Conservation (phyloP, 2,888 invertebrate genomes). For the Amblyjoppa proteus region DNA sequence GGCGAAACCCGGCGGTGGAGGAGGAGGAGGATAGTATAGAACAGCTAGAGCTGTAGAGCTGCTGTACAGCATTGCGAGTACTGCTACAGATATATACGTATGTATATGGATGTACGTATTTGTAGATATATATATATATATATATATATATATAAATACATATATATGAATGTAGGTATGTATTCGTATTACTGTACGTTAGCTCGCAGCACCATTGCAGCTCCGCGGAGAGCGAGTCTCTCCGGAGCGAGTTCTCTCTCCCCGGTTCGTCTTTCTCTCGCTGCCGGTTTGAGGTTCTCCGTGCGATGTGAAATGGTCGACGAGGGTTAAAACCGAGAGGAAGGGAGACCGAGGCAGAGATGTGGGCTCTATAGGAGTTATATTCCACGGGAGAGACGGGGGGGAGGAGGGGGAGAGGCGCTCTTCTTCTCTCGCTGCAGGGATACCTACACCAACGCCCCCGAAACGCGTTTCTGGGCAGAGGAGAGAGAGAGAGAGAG, state of each 20-base stretch:
- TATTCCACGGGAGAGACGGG: conserved; percentile 12
- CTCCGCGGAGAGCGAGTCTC: conserved; percentile 22
- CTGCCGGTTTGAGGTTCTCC: background rate
- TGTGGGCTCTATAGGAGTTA: background rate
- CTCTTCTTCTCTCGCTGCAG: conserved; percentile 23
- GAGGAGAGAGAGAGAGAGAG: background rate
- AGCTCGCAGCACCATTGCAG: conserved; percentile 39
- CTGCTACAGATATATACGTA: background rate
- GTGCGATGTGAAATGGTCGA: conserved; percentile 30
- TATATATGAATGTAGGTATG: background rate
- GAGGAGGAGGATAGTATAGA: conserved; percentile 35
- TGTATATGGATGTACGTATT: background rate
- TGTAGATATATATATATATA: background rate
- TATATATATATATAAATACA: background rate
- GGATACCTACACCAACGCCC: conserved; percentile 19
- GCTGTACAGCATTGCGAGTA: conserved; percentile 21
- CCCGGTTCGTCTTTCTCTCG: conserved; percentile 36
- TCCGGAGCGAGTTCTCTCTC: conserved; percentile 54
- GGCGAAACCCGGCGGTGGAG: conserved; percentile 50
- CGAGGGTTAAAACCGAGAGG: conserved; percentile 46
- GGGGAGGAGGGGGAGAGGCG: conserved; percentile 54
- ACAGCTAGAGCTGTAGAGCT: conserved; percentile 31
- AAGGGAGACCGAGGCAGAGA: conserved; percentile 30
- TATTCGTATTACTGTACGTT: conserved; percentile 17
- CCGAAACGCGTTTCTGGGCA: conserved; percentile 20